phyloP scores from a whole-genome alignment of 2,797 vertebrate species.

The Momotus momota region DNA sequence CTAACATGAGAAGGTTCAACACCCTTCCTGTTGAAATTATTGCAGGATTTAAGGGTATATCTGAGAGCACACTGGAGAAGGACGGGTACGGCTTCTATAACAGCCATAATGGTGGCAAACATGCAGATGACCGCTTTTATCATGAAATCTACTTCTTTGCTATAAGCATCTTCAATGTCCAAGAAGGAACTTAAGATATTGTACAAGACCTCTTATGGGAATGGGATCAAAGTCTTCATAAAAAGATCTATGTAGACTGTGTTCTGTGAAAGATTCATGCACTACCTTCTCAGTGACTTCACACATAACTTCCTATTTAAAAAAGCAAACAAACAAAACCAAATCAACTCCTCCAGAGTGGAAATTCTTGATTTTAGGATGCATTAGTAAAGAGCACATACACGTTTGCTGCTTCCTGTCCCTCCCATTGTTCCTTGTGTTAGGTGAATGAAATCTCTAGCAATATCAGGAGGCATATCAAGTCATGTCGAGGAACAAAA shows the following conservation, averaged over 20 bases:
- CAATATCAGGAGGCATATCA: neutral
- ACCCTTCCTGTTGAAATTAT: slow-evolving; percentile 18
- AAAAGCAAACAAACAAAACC: neutral
- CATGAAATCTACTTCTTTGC: neutral
- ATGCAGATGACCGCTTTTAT: neutral
- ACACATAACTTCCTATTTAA: neutral
- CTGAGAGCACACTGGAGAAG: neutral
- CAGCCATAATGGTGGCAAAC: neutral
- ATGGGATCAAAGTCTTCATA: neutral
- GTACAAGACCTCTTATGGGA: neutral
- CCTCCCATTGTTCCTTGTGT: neutral
- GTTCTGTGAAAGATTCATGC: neutral
- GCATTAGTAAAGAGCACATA: neutral
- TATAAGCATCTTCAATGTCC: neutral
- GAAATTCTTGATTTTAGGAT: neutral
- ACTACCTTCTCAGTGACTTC: neutral
- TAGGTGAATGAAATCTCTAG: neutral
- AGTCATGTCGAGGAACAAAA: neutral
- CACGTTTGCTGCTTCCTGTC: neutral
- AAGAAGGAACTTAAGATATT: neutral
- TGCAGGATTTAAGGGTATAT: neutral
- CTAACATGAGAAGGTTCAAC: slow-evolving; percentile 17
- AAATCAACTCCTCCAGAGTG: neutral
- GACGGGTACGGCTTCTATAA: neutral
- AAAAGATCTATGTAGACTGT: neutral